Conservation (phyloP, 2,113 vertebrate species). For the Heterocephalus glaber region DNA sequence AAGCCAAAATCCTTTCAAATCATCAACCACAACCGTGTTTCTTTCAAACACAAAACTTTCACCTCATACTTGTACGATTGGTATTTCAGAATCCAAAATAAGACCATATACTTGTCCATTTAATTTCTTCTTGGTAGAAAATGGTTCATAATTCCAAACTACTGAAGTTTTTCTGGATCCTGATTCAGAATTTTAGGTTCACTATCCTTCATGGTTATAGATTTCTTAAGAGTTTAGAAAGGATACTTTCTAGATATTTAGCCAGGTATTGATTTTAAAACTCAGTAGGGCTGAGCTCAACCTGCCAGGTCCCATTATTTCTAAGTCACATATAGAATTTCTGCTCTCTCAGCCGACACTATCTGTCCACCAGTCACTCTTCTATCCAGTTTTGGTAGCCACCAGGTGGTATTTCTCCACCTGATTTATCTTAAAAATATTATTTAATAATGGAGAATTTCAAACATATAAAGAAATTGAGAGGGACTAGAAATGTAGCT, state of each 20-base stretch:
- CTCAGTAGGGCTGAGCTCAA: background rate
- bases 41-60: background rate
- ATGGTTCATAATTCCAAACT: background rate
- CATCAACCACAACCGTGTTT: background rate
- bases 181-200: background rate
- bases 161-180: background rate
- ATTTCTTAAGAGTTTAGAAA: background rate
- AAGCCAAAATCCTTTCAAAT: background rate
- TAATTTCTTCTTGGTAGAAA: background rate
- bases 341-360: background rate
- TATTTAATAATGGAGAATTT: background rate
- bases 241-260: background rate
- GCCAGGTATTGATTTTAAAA: background rate
- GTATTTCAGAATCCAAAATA: background rate
- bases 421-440: background rate
- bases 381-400: background rate
- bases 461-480: background rate
- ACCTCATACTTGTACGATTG: background rate
- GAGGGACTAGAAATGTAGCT: background rate
- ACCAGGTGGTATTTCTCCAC: background rate
- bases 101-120: background rate
- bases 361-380: background rate
- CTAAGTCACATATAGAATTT: background rate
- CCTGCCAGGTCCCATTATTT: background rate
- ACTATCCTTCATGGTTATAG: background rate